Evolutionary conservation across 2,888 invertebrate genomes (phyloP).

Genomic region (Drosophila ustulata): DNA sequence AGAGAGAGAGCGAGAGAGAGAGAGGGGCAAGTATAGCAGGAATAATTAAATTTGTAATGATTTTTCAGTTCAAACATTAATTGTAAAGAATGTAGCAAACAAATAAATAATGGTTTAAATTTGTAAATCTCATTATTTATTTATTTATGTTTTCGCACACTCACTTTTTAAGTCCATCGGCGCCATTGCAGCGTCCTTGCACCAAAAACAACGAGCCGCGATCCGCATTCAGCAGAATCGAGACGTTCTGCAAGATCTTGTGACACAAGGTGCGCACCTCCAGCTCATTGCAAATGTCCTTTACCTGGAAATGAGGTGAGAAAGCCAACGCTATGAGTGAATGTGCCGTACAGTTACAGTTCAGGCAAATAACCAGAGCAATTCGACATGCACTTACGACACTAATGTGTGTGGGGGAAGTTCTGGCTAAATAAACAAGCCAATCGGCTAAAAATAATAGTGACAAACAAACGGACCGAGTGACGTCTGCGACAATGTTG

Average conservation of each 20-base stretch:
- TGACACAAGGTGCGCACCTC: slow-evolving; percentile 97
- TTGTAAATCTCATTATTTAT: no score
- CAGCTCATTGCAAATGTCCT: slow-evolving; percentile 98
- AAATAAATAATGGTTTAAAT: no score
- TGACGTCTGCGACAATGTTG: slow-evolving; percentile 35
- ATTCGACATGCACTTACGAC: slow-evolving; percentile 29
- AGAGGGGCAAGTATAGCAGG: neutral
- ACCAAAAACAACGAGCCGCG: slow-evolving; percentile 96
- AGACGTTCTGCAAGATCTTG: slow-evolving; percentile 98
- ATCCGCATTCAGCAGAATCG: slow-evolving; percentile 95
- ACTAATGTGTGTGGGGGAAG: slow-evolving; percentile 3
- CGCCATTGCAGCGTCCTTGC: slow-evolving; percentile 88
- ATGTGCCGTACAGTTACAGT: slow-evolving; percentile 26
- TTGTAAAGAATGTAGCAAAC: no score
- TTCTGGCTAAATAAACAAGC: slow-evolving; percentile 40
- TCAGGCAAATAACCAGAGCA: slow-evolving; percentile 24
- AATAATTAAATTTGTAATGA: neutral
- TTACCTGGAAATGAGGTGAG: slow-evolving; percentile 86
- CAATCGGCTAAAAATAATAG: slow-evolving; percentile 39
- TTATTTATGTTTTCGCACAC: slow-evolving; percentile 46
- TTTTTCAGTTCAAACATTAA: no score
- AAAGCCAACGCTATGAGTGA: slow-evolving; percentile 3
- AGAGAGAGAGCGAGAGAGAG: neutral
- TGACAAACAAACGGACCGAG: slow-evolving; percentile 19
- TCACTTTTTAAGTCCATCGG: slow-evolving; percentile 85